These are phyloP conservation scores for Seriola quinqueradiata DNA, from an alignment of 2,113 vertebrate genomes.

Conservation along the genomic window DNA sequence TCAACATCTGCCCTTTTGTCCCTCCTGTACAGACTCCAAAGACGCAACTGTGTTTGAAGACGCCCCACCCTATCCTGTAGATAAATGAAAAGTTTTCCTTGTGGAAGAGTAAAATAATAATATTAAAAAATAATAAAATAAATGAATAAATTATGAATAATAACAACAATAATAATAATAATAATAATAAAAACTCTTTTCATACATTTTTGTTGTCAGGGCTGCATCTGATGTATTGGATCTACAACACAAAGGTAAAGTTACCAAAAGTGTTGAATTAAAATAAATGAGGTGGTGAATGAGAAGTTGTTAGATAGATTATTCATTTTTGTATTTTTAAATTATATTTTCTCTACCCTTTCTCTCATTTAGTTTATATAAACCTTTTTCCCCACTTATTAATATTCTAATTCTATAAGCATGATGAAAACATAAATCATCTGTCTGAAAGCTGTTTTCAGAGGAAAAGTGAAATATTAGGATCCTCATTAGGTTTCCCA, in stretches of 20 bases:
- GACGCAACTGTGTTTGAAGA: neutral
- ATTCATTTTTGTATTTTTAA: neutral
- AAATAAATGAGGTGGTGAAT: neutral
- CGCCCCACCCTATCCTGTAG: neutral
- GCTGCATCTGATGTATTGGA: neutral
- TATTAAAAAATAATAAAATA: neutral
- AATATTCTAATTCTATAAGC: constrained; percentile 8
- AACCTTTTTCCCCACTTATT: neutral
- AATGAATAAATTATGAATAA: too few relatives aligned
- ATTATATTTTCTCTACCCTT: neutral
- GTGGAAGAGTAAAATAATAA: neutral
- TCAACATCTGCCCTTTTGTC: neutral
- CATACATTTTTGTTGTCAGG: neutral
- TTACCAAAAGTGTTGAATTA: neutral
- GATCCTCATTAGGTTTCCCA: constrained; percentile 50
- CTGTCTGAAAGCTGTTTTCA: constrained; percentile 38
- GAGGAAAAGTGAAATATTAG: constrained; percentile 28
- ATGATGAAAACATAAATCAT: constrained; percentile 27
- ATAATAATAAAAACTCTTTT: neutral
- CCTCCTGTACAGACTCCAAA: neutral
- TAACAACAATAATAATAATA: too few relatives aligned
- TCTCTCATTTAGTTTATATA: neutral
- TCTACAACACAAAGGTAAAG: neutral
- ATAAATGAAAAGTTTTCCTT: neutral
- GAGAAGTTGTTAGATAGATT: neutral